A percentile compares a stretch with the other conserved stretches of the same genome.
These are phyloP conservation scores for Turdus rufiventris DNA, from an alignment of 2,113 vertebrate species.

Conservation along the genomic window DNA sequence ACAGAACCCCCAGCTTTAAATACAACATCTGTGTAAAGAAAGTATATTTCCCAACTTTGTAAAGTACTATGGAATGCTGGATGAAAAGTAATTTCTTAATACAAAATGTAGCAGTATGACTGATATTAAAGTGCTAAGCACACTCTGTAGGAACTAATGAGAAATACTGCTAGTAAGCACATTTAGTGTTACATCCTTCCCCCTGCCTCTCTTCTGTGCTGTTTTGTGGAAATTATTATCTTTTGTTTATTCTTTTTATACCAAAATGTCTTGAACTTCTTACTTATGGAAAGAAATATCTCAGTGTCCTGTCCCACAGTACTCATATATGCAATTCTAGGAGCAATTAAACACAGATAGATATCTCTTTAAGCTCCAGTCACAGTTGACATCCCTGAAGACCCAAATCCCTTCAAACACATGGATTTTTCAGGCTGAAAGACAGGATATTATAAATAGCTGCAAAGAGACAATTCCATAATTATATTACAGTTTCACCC, in stretches of 20 bases:
- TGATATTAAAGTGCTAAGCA: neutral
- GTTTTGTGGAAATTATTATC: neutral
- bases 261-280: neutral
- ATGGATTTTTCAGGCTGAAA: constrained; percentile 15
- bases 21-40: neutral
- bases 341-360: constrained; percentile 15
- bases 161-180: neutral
- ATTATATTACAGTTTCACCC: neutral
- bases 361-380: neutral
- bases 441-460: constrained; percentile 1
- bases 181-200: neutral
- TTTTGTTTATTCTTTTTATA: neutral
- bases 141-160: neutral
- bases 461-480: constrained; percentile 11
- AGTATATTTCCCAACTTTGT: neutral
- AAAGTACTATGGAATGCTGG: neutral
- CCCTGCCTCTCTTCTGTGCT: neutral
- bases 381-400: constrained; percentile 1
- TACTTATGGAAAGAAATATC: neutral
- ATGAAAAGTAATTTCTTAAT: neutral
- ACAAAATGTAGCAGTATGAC: neutral
- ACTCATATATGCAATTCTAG: neutral
- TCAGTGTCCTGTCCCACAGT: neutral
- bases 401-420: constrained; percentile 16
- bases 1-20: neutral